These are phyloP conservation scores for Sinopyrophorus schimmeli DNA, from an alignment of 2,888 invertebrate genomes.

Conservation along the genomic window DNA sequence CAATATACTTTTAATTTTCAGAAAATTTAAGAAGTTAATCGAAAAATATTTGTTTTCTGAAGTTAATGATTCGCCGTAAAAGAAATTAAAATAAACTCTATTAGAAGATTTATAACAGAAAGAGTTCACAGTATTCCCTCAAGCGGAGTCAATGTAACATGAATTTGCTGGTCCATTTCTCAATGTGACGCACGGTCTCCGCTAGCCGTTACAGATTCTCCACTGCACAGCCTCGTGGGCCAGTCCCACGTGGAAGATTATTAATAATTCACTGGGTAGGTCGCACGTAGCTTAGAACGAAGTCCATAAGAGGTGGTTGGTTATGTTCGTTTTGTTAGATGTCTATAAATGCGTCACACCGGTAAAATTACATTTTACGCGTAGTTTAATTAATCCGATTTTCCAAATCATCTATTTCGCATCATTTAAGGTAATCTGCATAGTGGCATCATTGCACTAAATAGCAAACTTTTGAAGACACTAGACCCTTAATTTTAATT, in stretches of 20 bases:
- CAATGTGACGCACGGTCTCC: slow-evolving; percentile 42
- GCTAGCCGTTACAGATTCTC: slow-evolving; percentile 41
- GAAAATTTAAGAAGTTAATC: too few species aligned
- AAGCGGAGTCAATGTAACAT: slow-evolving; percentile 43
- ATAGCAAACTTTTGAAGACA: slow-evolving; percentile 57
- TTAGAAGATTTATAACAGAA: slow-evolving; percentile 16
- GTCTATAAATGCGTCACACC: not conserved
- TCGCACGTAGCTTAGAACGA: slow-evolving; percentile 30
- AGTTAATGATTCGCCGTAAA: too few species aligned
- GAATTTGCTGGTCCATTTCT: slow-evolving; percentile 51
- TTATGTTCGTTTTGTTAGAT: slow-evolving; percentile 14
- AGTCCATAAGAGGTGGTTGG: slow-evolving; percentile 16
- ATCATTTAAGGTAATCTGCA: slow-evolving; percentile 50
- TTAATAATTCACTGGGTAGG: slow-evolving; percentile 46
- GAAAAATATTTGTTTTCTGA: too few species aligned
- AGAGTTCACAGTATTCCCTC: slow-evolving; percentile 40
- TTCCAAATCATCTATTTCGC: slow-evolving; percentile 19
- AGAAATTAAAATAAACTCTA: slow-evolving; percentile 11
- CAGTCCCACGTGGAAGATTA: slow-evolving; percentile 38
- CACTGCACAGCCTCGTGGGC: slow-evolving; percentile 39
- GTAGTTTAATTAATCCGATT: not conserved
- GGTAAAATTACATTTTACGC: not conserved
- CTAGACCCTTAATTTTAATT: slow-evolving; percentile 58
- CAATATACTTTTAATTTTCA: too few species aligned
- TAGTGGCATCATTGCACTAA: slow-evolving; percentile 57